A percentile compares a stretch with the other conserved stretches of the same genome.
These are phyloP conservation scores for Miichthys miiuy DNA, from an alignment of 2,797 vertebrate genomes.

Conservation along the genomic window DNA sequence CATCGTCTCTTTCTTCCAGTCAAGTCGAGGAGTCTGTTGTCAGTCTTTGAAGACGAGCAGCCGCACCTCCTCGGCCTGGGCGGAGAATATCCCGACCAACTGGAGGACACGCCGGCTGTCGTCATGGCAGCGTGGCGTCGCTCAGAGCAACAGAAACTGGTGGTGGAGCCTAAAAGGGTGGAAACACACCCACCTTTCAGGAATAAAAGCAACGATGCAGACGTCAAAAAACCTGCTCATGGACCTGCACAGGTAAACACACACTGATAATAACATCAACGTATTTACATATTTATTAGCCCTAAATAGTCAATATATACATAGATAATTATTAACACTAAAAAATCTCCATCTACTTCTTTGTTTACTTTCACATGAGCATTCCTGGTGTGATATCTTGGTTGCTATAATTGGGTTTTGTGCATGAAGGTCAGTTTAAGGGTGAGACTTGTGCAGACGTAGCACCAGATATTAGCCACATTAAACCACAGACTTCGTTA, in stretches of 20 bases:
- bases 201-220: constrained; percentile 83
- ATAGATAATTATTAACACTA: no score
- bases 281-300: no score
- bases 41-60: constrained; percentile 91
- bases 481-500: no score
- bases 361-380: no score
- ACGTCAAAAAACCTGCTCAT: constrained; percentile 88
- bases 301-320: no score
- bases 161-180: constrained; percentile 69
- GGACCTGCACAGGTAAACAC: constrained; percentile 90
- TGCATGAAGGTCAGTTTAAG: no score
- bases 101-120: constrained; percentile 87
- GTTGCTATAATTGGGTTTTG: no score
- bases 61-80: constrained; percentile 85
- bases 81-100: constrained; percentile 85
- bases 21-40: constrained; percentile 93
- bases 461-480: no score
- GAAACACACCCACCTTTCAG: constrained; percentile 81
- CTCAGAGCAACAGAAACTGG: constrained; percentile 79
- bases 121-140: constrained; percentile 85
- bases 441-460: no score
- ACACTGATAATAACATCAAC: not conserved
- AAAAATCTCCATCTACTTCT: no score
- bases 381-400: no score
- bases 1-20: constrained; percentile 79